These are phyloP conservation scores for Psilanteris sp. DNA, from an alignment of 1,140 invertebrate genomes.

Conservation along the genomic window DNA sequence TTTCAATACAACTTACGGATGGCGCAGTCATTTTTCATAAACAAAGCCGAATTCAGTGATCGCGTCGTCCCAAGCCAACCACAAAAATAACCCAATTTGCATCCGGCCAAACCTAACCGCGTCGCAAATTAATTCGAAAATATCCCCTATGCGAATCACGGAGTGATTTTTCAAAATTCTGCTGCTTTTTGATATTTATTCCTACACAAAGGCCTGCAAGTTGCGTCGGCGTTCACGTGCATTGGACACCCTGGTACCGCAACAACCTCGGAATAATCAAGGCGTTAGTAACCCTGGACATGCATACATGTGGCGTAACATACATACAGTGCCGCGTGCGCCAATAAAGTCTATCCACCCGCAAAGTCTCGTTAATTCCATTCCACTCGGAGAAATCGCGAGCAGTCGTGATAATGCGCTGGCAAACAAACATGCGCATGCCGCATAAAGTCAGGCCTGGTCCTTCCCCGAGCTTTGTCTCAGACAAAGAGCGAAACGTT, in stretches of 20 bases:
- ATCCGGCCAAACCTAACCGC: too few relatives aligned
- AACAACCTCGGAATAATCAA: slow-evolving; percentile 40
- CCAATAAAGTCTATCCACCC: slow-evolving; percentile 60
- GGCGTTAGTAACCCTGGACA: slow-evolving; percentile 48
- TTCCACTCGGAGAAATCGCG: slow-evolving; percentile 50
- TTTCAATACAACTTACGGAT: too few relatives aligned
- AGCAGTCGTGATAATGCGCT: slow-evolving; percentile 50
- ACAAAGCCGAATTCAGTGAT: too few relatives aligned
- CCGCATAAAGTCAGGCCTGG: neutral
- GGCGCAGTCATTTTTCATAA: too few relatives aligned
- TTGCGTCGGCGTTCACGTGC: slow-evolving; percentile 42
- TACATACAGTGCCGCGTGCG: slow-evolving; percentile 11
- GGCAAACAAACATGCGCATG: slow-evolving; percentile 38
- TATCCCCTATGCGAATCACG: too few relatives aligned
- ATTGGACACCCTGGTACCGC: slow-evolving; percentile 58
- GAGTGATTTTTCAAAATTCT: too few relatives aligned
- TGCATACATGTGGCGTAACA: slow-evolving; percentile 24
- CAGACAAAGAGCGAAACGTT: slow-evolving; percentile 3
- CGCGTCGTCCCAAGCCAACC: too few relatives aligned
- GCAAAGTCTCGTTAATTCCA: slow-evolving; percentile 57
- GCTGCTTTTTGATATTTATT: too few relatives aligned
- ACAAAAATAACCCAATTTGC: too few relatives aligned
- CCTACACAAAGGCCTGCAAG: too few relatives aligned
- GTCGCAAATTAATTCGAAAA: too few relatives aligned
- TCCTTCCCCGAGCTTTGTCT: neutral